Evolutionary conservation across 2,888 invertebrate genomes (phyloP), one percentile per base, ranked within the genome.

Genomic region (Atrina japonica): DNA sequence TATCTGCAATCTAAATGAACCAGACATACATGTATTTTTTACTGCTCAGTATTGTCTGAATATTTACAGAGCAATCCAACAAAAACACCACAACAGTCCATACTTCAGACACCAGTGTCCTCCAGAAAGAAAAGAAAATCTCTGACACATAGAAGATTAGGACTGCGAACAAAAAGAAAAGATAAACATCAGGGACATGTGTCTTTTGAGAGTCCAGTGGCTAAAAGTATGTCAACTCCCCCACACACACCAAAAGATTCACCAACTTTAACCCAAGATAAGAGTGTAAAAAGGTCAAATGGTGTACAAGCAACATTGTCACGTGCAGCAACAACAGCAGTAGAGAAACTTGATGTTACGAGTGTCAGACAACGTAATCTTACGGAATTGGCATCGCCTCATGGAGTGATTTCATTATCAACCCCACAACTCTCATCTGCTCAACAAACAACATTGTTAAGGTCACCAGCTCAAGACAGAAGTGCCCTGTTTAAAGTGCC

Each of bases 171-270:
- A 21, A 21, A 35, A 23, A 56, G 40, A 56, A 49, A n/a, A 50
- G 35, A n/a, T 3, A 16, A 18, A 9, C 18, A 23, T 7, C 29
- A 6, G n/a, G 29, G 59, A 40, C 67, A 67, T 45, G 67, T 67
- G 1, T 60, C 41, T 16, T 67, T 67, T 43, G 41, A 58, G 29
- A 58, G 58, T 40, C 60, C 67, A 18, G 67, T 67, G 3, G 59
- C 25, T 43, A 49, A 67, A 27, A 58, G 23, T 58, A 21, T 58
- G 21, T 58, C 67, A 18, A 59, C 67, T 35, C 52, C 59, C 0
- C 65, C 65, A 7, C 23, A 21, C 3, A 5, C 41, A 47, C 47
- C 16, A 16, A 3, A 47, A 16, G 47, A 18, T 9, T 16, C 3
- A 21, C 16, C 47, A 47, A 21, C 5, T 9, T 9, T 16, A 47